Evolutionary conservation across 2,888 invertebrate species (phyloP).

Genomic region (Hedychridium roseum): DNA sequence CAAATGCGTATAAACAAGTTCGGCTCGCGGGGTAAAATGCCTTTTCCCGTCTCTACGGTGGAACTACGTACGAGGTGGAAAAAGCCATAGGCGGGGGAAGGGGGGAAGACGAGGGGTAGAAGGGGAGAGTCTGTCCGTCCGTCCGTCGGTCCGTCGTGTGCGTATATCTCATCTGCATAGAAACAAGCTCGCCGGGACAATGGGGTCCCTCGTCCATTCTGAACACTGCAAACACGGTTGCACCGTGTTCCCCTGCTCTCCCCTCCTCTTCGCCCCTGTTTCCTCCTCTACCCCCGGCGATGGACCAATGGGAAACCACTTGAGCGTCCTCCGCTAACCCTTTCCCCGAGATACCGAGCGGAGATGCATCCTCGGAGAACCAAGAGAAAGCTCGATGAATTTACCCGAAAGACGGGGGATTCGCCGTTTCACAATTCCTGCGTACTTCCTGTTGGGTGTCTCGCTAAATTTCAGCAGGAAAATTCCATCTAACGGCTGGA

Average conservation of each 20-base stretch:
- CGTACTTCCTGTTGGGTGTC: no score
- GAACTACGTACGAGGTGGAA: no score
- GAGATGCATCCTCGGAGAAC: conserved; percentile 16
- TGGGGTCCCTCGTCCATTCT: conserved; percentile 56
- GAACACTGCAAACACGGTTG: conserved; percentile 57
- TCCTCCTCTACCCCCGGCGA: no score
- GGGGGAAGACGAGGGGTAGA: conserved; percentile 32
- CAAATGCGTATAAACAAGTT: no score
- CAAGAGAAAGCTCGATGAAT: no score
- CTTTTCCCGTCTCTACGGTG: no score
- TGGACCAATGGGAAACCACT: conserved; percentile 50
- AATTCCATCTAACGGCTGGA: no score
- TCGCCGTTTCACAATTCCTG: background rate
- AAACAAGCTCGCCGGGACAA: conserved; percentile 60
- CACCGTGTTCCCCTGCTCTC: conserved; percentile 50
- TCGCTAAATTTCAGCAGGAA: no score
- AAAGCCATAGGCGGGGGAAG: no score
- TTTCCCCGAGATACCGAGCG: conserved; percentile 31
- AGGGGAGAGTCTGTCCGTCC: conserved; percentile 36
- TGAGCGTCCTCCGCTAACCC: conserved; percentile 53
- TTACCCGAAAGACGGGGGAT: background rate
- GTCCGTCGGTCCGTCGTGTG: conserved; percentile 35
- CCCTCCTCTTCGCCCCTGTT: no score
- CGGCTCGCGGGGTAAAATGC: no score
- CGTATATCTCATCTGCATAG: conserved; percentile 61